Evolutionary conservation across 1,140 invertebrate species (phyloP).

Genomic region (Campoletis sonorensis): DNA sequence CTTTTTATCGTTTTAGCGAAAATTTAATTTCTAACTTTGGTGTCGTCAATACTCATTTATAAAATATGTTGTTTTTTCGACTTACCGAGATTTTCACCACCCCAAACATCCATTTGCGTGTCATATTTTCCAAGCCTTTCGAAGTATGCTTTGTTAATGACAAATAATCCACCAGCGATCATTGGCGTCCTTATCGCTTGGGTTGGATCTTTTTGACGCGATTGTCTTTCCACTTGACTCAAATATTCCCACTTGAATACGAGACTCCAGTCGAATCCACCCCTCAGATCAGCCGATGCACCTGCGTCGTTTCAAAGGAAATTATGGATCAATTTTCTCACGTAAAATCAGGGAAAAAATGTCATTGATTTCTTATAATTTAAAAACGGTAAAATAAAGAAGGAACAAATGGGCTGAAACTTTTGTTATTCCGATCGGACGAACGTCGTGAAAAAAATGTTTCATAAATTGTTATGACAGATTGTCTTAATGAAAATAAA

Average conservation of each 20-base stretch:
- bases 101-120: slow-evolving; percentile 98
- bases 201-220: slow-evolving; percentile 88
- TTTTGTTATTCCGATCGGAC: too few species aligned
- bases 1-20: not conserved
- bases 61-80: slow-evolving; percentile 55
- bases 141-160: slow-evolving; percentile 95
- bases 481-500: too few species aligned
- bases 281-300: slow-evolving; percentile 91
- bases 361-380: too few species aligned
- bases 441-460: too few species aligned
- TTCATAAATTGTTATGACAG: too few species aligned
- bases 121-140: slow-evolving; percentile 97
- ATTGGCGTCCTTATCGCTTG: slow-evolving; percentile 92
- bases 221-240: slow-evolving; percentile 87
- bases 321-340: not conserved
- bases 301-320: slow-evolving; percentile 65
- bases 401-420: too few species aligned
- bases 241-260: slow-evolving; percentile 98
- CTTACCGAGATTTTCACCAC: slow-evolving; percentile 88
- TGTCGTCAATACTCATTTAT: slow-evolving; percentile 42
- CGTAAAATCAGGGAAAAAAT: not conserved
- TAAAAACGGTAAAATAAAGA: slow-evolving; percentile 10
- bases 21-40: not conserved
- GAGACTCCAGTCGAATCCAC: slow-evolving; percentile 98
- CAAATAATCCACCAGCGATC: slow-evolving; percentile 96